Evolutionary conservation across 2,113 vertebrate species (phyloP), one percentile per base, ranked within the genome.

Genomic region (Gadus chalcogrammus): DNA sequence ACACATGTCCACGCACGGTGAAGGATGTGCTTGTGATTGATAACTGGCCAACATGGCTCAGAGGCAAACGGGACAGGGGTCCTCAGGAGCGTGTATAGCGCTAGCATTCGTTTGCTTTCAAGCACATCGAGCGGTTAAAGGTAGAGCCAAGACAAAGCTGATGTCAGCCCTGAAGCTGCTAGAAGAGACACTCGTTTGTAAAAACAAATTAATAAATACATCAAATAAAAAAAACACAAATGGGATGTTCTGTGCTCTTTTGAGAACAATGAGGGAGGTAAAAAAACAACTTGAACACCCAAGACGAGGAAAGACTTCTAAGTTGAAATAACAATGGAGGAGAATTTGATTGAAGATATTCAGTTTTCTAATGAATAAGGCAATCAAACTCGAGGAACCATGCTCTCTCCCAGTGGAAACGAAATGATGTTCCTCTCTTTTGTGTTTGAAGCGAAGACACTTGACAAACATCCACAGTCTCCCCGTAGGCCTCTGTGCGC

Each of bases 381-480:
- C 24, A 31, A 72, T 71, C 64, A 61, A 56, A 9, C 27, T 55
- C 3, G 56, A 64, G 52, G 61, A 35, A 69, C 71, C 65, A 55
- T 17, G n/a, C 15, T 28, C 24, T 61, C 65, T 12, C 65, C 64
- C 59, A 42, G 6, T 73, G 77, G 65, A 53, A 53, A 15, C 15
- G 1, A 35, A 35, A 22, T 66, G 16, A 64, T 48, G 24, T 70
- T 61, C 42, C 17, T 20, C 42, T 9, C 42, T 48, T 48, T 48
- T 13, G 42, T 48, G 42, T 48, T 48, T 48, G 42, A 48, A 48
- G 42, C 11, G 42, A 48, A 48, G 12, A 48, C 5, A 13, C 42
- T 48, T 48, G 42, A 48, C 12, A 9, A 9, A 48, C 11, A 48
- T 9, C 42, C 42, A 48, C 42, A 48, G 42, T 48, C 42, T 13